A percentile compares a stretch with the other conserved stretches of the same genome.
Evolutionary conservation across 2,113 vertebrate species (phyloP).

Genomic region (Pterocles orientalis): DNA sequence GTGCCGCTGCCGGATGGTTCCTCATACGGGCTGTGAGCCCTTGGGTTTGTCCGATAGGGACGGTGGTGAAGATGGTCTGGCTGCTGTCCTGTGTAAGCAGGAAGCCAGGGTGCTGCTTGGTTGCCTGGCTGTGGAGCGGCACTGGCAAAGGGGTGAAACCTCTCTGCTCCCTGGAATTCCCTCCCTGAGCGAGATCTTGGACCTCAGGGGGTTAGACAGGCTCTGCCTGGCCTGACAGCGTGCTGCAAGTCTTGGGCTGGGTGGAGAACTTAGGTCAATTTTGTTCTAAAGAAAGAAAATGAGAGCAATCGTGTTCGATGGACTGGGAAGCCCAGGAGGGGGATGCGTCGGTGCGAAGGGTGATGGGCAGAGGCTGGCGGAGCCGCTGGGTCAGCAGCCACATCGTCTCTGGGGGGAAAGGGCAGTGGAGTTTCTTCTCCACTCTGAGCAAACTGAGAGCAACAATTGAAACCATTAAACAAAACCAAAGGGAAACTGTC

Average conservation of each 20-base stretch:
- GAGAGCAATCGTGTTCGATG: rapidly evolving
- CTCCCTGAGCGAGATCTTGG: background rate
- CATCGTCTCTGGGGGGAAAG: background rate
- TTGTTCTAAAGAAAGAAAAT: background rate
- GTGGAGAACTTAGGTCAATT: background rate
- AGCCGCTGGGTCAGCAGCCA: background rate
- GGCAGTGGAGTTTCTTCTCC: background rate
- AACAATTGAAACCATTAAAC: background rate
- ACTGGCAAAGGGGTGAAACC: background rate
- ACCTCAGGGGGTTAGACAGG: background rate
- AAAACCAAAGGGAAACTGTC: rapidly evolving
- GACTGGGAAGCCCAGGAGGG: background rate
- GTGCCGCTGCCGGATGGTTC: background rate
- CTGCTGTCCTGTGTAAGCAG: rapidly evolving
- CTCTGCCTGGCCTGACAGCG: background rate
- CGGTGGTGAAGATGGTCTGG: too few relatives aligned
- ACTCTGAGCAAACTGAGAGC: background rate
- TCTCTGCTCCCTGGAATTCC: background rate
- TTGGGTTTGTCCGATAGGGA: rapidly evolving
- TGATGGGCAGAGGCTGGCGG: background rate
- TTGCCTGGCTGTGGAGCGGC: background rate
- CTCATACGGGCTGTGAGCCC: background rate
- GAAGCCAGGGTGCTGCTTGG: background rate
- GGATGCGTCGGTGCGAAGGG: background rate
- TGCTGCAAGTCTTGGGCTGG: background rate